phyloP scores from a whole-genome alignment of 2,797 vertebrate species.

The Lagorchestes hirsutus region DNA sequence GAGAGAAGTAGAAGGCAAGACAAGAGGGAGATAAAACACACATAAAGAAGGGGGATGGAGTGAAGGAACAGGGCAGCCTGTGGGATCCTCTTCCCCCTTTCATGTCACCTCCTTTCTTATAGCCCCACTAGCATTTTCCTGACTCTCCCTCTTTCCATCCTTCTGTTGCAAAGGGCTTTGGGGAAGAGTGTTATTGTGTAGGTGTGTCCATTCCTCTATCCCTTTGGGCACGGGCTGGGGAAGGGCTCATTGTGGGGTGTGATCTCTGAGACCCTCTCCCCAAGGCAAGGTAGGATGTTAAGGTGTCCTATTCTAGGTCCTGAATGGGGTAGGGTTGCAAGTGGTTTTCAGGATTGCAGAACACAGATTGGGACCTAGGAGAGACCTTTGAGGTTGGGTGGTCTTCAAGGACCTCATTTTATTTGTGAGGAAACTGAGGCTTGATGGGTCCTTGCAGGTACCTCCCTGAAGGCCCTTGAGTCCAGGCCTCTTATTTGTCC shows the following conservation, averaged over 20 bases:
- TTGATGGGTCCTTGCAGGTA: background rate
- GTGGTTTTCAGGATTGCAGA: background rate
- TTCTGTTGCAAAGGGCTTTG: background rate
- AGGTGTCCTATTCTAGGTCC: background rate
- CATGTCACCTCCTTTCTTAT: no score
- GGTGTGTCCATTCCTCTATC: background rate
- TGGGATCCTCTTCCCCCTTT: conserved; percentile 44
- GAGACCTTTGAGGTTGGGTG: no score
- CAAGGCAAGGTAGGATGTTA: no score
- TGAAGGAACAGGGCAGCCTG: conserved; percentile 65
- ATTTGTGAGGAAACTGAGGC: background rate
- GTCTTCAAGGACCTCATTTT: background rate
- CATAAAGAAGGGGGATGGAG: background rate
- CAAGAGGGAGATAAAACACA: background rate
- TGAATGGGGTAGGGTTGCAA: background rate
- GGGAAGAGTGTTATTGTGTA: background rate
- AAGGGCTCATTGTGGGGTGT: no score
- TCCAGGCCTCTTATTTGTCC: background rate
- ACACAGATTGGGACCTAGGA: no score
- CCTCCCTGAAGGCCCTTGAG: background rate
- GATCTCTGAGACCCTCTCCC: background rate
- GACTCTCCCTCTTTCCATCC: background rate
- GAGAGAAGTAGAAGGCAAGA: background rate
- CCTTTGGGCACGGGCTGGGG: background rate
- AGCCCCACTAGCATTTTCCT: background rate